These are phyloP conservation scores for Lithobius niger DNA, from an alignment of 1,140 invertebrate genomes.

Conservation along the genomic window DNA sequence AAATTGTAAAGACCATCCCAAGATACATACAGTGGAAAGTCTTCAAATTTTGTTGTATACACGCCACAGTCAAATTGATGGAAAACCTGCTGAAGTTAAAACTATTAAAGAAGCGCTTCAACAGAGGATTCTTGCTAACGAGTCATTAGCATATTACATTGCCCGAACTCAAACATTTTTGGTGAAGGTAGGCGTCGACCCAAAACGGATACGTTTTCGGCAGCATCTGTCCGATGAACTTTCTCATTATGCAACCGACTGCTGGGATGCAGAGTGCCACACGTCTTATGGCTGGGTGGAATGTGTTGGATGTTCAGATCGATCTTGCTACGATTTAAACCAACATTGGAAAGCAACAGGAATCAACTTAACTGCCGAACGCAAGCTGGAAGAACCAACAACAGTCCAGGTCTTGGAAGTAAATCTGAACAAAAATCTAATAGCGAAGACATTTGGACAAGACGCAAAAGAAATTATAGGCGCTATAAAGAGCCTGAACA, in stretches of 20 bases:
- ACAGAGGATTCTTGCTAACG: conserved; percentile 79
- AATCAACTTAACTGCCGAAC: conserved; percentile 80
- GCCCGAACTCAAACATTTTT: conserved; percentile 86
- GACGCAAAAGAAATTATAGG: conserved; percentile 76
- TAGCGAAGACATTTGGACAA: conserved; percentile 91
- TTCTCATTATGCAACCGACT: conserved; percentile 99
- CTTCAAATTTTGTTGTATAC: conserved; percentile 72
- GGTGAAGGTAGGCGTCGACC: conserved; percentile 72
- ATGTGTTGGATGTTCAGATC: conserved; percentile 97
- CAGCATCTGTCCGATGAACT: conserved; percentile 99
- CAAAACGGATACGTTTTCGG: conserved; percentile 75
- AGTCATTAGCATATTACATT: conserved; percentile 97
- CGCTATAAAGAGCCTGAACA: conserved; percentile 45
- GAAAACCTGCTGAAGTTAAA: conserved; percentile 53
- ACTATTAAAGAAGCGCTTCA: conserved; percentile 65
- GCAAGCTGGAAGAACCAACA: conserved; percentile 69
- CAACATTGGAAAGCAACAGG: conserved; percentile 89
- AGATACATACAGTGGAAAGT: conserved; percentile 66
- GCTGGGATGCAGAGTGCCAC: conserved; percentile 95
- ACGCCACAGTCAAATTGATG: conserved; percentile 88
- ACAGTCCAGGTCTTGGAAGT: conserved; percentile 46
- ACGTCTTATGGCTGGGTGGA: conserved; percentile 97
- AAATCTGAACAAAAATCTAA: conserved; percentile 61
- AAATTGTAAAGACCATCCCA: conserved; percentile 69
- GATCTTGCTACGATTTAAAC: conserved; percentile 91